Base-by-base conservation (phyloP, 2,113 vertebrate species). In the Taurulus bubalis region DNA sequence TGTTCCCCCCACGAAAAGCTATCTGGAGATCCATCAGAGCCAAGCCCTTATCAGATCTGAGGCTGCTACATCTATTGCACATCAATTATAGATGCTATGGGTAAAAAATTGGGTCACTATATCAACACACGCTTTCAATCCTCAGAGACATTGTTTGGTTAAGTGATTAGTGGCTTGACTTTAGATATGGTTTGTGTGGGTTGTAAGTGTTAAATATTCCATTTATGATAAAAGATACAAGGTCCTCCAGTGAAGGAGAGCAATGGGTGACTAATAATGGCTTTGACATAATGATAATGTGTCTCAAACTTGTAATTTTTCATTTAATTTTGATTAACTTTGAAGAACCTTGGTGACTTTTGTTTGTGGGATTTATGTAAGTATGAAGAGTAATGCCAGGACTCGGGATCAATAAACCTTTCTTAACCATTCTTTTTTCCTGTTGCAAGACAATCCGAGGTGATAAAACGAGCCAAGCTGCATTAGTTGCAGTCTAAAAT, bases 1-100 rank as follows among this genome's bases (percentile, higher is more conserved):
- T 94, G 91, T 93, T 92, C 90, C 76, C 84, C 66, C 80, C 84
- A 45, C 65, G 67, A 88, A 84, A 89, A 87, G 82, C 83, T 85
- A 92, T 91, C 90, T 58, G 85, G 64, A 90, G 77, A 91, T 91
- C 90, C 90, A 89, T 92, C 91, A 91, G 88, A 83, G 92, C 89
- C 88, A 47, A 75, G 71, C 71, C 80, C 85, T 87, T 88, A 92
- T 92, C 93, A 85, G 87, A 91, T 91, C 79, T 74, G 77, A 80
- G 80, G 75, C 80, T 49, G 77, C 72, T 63, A 80, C 87, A 86
- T 88, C 83, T 81, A 86, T 84, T 73, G 77, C 65, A 22, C 92
- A 89, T 93, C 90, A 91, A 93, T 93, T 91, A 94, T 90, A 79
- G 80, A 93, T 90, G 90, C 68, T 68, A 74, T 66, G 80, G 84